Percentiles rank a stretch among this genome's conserved stretches.
Evolutionary conservation across 1,140 invertebrate species (phyloP).

Genomic region (Pomacea maculata): DNA sequence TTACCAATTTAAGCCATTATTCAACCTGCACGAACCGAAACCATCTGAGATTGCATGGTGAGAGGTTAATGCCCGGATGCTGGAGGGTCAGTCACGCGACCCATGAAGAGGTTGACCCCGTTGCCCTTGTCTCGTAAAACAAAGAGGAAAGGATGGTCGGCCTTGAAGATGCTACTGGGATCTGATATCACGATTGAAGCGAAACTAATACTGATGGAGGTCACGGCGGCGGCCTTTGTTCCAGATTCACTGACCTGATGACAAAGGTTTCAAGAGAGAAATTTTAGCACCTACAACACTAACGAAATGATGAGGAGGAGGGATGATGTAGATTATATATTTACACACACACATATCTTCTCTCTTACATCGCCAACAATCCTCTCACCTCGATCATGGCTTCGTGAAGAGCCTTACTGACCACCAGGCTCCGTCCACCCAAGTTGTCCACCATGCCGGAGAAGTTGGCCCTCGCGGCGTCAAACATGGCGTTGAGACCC

Average conservation of each 20-base stretch:
- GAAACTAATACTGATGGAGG: background rate
- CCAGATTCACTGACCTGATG: slow-evolving; percentile 15
- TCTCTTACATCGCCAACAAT: background rate
- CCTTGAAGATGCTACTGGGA: background rate
- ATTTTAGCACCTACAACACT: background rate
- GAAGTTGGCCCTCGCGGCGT: background rate
- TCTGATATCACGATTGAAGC: background rate
- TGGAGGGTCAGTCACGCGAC: slow-evolving; percentile 14
- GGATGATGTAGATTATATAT: too few relatives aligned
- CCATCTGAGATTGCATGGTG: too few relatives aligned
- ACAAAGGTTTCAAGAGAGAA: background rate
- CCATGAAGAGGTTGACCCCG: slow-evolving; percentile 19
- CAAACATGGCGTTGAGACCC: slow-evolving; percentile 7
- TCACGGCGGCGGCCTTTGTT: slow-evolving; percentile 20
- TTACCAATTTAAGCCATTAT: too few relatives aligned
- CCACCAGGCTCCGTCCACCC: background rate
- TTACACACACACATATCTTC: too few relatives aligned
- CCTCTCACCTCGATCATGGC: slow-evolving; percentile 13
- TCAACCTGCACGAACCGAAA: too few relatives aligned
- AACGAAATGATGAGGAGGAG: background rate
- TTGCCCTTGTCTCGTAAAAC: slow-evolving; percentile 15
- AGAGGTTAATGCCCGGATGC: too few relatives aligned
- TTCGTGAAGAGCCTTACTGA: slow-evolving; percentile 12
- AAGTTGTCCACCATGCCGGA: background rate
- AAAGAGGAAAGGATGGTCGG: slow-evolving; percentile 17